Base-by-base conservation (phyloP, 2,888 invertebrate species). In the Idaea aversata region DNA sequence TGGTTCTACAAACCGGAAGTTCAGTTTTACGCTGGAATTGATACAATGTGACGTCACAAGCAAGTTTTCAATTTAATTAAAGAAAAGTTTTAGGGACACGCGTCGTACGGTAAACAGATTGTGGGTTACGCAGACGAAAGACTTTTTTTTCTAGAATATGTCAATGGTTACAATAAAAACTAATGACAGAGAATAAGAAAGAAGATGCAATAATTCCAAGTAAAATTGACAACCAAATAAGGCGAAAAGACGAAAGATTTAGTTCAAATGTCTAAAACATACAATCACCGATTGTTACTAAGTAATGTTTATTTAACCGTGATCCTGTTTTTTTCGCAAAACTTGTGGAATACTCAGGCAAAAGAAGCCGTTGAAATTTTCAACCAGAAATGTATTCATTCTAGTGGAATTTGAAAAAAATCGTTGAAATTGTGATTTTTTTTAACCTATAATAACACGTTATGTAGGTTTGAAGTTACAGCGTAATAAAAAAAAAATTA, bases 11-110 rank as follows among this genome's bases (percentile, higher is more conserved):
- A 47, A 47, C 59, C 64, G 66, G 67, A 69, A 69, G 71, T 68
- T 70, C 66, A 67, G 66, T 63, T 59, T 73, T 77, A 81, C 81
- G 83, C 81, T 77, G 77, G 79, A 67, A 68, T 77, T 77, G 77
- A 72, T 80, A 74, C 78, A 68, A 73, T 78, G 81, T 85, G 85
- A 84, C 85, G 83, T 85, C 84, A 84, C 78, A 77, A 74, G 65
- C 74, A 81, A 87, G 81, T 89, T 91, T 88, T 84, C 86, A 88
- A 88, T 91, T 91, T 88, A 90, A 91, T 91, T 91, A 91, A 89
- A 91, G 85, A 86, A 80, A 85, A 86, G 84, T 86, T 84, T 67
- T 77, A 77, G 78, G 84, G 85, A 82, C 81, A 67, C 67, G 72
- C 67, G 79, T 84, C 85, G 75, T 70, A 78, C 78, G 79, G 85